Evolutionary conservation across 2,888 invertebrate species (phyloP).

Genomic region (Macrosiphum euphorbiae): DNA sequence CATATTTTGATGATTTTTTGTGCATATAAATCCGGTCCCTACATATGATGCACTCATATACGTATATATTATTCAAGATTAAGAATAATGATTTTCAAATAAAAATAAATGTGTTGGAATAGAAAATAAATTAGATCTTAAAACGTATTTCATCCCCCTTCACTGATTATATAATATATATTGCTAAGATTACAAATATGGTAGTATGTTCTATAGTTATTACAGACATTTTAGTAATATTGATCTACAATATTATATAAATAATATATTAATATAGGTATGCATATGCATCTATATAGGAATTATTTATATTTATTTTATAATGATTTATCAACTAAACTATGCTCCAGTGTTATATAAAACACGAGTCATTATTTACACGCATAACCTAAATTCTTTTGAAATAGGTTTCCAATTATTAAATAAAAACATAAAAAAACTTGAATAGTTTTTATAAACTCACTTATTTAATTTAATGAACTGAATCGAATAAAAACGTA

Average conservation of each 20-base stretch:
- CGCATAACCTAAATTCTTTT: constrained; percentile 5
- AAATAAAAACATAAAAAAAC: not conserved
- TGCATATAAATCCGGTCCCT: too few species aligned
- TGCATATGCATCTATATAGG: not conserved
- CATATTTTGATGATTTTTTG: too few species aligned
- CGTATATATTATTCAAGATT: too few species aligned
- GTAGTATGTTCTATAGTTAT: not conserved
- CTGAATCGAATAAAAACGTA: not conserved
- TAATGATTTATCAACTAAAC: not conserved
- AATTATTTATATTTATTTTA: not conserved
- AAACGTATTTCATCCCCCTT: not conserved
- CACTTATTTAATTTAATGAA: constrained; percentile 2
- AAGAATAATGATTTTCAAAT: too few species aligned
- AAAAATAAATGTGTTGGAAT: not conserved
- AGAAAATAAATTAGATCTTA: not conserved
- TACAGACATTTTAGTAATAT: not conserved
- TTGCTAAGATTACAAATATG: not conserved
- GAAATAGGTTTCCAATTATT: constrained; percentile 12
- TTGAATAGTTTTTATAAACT: not conserved
- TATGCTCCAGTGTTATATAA: not conserved
- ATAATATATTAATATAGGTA: too few species aligned
- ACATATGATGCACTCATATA: too few species aligned
- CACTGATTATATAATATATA: too few species aligned
- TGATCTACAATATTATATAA: not conserved
- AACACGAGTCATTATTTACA: not conserved